phyloP scores from a whole-genome alignment of 2,113 vertebrate genomes.

The Trogon surrucura region DNA sequence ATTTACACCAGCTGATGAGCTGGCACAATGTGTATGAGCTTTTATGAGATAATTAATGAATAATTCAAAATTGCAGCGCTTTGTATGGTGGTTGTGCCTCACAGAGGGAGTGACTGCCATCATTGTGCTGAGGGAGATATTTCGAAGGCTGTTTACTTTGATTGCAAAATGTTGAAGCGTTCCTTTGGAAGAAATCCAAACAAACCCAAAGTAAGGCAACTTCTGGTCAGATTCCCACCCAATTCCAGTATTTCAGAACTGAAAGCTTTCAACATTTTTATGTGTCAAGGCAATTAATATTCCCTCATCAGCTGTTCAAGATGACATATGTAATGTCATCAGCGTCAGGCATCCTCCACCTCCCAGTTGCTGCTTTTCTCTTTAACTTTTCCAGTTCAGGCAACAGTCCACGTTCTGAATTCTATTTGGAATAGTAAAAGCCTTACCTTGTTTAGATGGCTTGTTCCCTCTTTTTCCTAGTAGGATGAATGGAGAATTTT shows the following conservation, averaged over 20 bases:
- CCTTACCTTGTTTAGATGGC: conserved; percentile 45
- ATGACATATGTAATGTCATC: conserved; percentile 50
- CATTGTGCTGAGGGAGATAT: neutral
- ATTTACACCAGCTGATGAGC: conserved; percentile 49
- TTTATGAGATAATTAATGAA: conserved; percentile 19
- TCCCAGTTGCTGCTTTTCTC: conserved; percentile 54
- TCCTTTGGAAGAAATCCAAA: conserved; percentile 35
- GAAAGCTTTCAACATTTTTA: conserved; percentile 21
- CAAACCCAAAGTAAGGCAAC: neutral
- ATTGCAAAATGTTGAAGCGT: conserved; percentile 12
- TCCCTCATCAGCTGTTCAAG: conserved; percentile 22
- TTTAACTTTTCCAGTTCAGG: conserved; percentile 47
- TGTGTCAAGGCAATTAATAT: conserved; percentile 6
- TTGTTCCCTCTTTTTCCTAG: conserved; percentile 49
- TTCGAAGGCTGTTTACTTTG: neutral
- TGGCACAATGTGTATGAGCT: conserved; percentile 4
- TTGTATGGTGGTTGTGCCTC: neutral
- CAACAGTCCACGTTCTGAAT: conserved; percentile 28
- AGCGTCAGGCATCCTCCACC: neutral
- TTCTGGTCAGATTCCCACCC: conserved; percentile 32
- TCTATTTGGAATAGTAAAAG: conserved; percentile 61
- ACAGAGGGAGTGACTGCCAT: neutral
- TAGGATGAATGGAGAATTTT: conserved; percentile 65
- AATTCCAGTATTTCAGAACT: conserved; percentile 28
- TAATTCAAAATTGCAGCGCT: neutral